Evolutionary conservation across 2,888 invertebrate genomes (phyloP).

Genomic region (Rhogogaster chlorosoma): DNA sequence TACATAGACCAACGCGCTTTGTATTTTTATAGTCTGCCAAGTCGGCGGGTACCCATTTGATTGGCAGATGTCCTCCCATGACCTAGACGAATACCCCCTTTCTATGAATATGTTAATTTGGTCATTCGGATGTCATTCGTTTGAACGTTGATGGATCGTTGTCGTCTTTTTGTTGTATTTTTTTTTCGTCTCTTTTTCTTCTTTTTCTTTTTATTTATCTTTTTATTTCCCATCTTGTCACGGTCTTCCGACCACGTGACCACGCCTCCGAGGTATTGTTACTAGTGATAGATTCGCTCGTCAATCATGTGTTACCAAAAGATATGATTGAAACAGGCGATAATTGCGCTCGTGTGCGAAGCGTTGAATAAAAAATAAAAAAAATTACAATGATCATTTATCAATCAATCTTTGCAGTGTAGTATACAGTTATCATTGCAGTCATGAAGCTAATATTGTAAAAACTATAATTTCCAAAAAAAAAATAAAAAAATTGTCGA

Average conservation of each 20-base stretch:
- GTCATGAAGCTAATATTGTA: neutral
- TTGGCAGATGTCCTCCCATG: slow-evolving; percentile 47
- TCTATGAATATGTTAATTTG: slow-evolving; percentile 50
- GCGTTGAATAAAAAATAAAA: neutral
- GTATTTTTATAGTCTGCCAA: slow-evolving; percentile 34
- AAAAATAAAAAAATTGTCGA: no score
- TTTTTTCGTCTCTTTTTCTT: neutral
- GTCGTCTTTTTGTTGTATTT: slow-evolving; percentile 33
- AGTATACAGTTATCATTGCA: neutral
- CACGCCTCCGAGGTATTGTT: slow-evolving; percentile 42
- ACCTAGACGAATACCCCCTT: slow-evolving; percentile 32
- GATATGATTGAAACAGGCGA: slow-evolving; percentile 31
- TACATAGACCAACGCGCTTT: neutral
- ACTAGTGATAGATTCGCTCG: slow-evolving; percentile 42
- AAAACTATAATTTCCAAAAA: neutral
- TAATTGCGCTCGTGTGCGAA: slow-evolving; percentile 28
- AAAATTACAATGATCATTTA: neutral
- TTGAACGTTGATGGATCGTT: slow-evolving; percentile 47
- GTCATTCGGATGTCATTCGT: slow-evolving; percentile 44
- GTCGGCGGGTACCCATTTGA: slow-evolving; percentile 35
- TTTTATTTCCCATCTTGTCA: slow-evolving; percentile 40
- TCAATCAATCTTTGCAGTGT: neutral
- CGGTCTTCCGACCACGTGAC: slow-evolving; percentile 9
- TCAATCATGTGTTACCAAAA: slow-evolving; percentile 8
- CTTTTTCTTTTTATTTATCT: slow-evolving; percentile 45